phyloP scores from a whole-genome alignment of 1,140 invertebrate species.

The Melitaea cinxia region DNA sequence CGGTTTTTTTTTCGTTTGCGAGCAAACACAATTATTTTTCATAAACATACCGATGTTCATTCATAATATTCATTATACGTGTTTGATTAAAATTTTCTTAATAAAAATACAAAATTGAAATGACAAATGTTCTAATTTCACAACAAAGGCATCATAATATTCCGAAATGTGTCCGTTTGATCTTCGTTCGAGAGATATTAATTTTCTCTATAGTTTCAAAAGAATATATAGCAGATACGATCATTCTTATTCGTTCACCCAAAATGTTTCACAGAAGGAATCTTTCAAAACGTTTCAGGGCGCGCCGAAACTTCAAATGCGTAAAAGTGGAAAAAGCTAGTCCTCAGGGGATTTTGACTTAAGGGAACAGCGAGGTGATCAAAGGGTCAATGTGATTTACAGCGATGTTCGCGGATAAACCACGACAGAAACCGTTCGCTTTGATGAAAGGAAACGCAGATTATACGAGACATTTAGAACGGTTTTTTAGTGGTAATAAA shows the following conservation, averaged over 20 bases:
- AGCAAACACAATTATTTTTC: no score
- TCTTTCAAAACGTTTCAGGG: slow-evolving; percentile 21
- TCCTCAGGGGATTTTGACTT: slow-evolving; percentile 34
- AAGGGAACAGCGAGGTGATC: slow-evolving; percentile 49
- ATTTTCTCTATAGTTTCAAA: background rate
- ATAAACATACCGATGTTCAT: no score
- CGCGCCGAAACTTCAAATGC: slow-evolving; percentile 35
- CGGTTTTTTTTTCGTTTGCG: no score
- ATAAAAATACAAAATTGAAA: background rate
- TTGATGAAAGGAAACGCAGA: slow-evolving; percentile 43
- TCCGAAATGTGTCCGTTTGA: background rate
- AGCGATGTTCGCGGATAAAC: slow-evolving; percentile 47
- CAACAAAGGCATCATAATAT: background rate
- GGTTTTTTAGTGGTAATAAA: slow-evolving; percentile 37
- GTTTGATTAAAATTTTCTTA: no score
- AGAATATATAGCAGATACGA: background rate
- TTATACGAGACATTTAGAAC: slow-evolving; percentile 31
- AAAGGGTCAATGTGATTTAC: slow-evolving; percentile 57
- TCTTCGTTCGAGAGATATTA: background rate
- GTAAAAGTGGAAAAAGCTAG: slow-evolving; percentile 39
- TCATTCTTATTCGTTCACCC: slow-evolving; percentile 2
- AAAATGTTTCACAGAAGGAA: slow-evolving; percentile 13
- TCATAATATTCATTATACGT: no score
- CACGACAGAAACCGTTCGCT: slow-evolving; percentile 46
- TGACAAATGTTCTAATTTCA: background rate